A percentile compares a stretch with the other conserved stretches of the same genome.
Conservation (phyloP, 2,797 vertebrate genomes). For the Syngnathus rostellatus region DNA sequence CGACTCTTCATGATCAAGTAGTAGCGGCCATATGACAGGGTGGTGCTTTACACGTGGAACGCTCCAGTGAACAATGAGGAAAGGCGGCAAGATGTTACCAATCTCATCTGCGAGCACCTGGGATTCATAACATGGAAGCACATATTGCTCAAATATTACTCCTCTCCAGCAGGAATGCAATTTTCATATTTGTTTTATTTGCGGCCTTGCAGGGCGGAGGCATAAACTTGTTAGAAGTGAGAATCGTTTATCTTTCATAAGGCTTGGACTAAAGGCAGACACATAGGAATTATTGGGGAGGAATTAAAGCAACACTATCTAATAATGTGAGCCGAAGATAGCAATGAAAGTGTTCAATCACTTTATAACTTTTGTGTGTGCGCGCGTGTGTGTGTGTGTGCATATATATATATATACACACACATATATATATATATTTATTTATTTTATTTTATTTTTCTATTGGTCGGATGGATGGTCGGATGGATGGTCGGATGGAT, state of each 20-base stretch:
- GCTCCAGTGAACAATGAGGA: constrained; percentile 3
- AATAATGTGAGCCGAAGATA: background rate
- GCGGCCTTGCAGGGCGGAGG: background rate
- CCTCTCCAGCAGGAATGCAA: constrained; percentile 1
- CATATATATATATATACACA: no score
- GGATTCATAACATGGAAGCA: constrained; percentile 1
- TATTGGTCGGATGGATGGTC: no score
- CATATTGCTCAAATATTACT: constrained; percentile 2
- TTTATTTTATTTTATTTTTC: no score
- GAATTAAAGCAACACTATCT: constrained; percentile 1
- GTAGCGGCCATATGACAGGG: no score
- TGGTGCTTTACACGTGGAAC: background rate
- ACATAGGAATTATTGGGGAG: background rate
- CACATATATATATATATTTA: no score
- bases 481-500: no score
- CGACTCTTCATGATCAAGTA: background rate
- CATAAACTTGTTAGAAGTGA: background rate
- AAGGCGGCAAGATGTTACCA: background rate
- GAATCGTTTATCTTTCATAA: background rate
- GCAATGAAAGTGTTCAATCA: no score
- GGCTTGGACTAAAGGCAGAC: background rate
- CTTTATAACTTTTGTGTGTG: no score
- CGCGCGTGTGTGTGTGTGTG: no score
- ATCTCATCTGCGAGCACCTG: constrained; percentile 4
- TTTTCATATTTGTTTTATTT: constrained; percentile 8